phyloP scores from a whole-genome alignment of 2,113 vertebrate genomes.

The Holacanthus passer region DNA sequence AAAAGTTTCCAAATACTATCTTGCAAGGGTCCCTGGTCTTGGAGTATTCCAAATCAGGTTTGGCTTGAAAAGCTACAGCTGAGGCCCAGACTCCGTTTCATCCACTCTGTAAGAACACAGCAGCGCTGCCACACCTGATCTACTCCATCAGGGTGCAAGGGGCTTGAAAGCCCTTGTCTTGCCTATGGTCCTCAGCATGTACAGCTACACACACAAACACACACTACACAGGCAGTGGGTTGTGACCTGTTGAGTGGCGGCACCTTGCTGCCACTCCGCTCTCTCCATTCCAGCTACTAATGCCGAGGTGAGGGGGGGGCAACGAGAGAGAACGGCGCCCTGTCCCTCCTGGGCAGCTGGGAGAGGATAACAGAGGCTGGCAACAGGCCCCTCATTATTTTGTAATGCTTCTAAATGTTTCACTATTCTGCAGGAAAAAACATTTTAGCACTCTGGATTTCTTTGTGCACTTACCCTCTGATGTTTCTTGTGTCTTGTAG shows the following conservation, averaged over 20 bases:
- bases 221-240: conserved; percentile 7
- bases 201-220: background rate
- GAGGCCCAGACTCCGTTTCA: background rate
- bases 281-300: background rate
- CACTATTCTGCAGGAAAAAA: background rate
- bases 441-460: background rate
- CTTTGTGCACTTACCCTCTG: background rate
- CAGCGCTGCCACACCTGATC: background rate
- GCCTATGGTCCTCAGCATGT: conserved; percentile 9
- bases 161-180: conserved; percentile 11
- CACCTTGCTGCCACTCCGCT: conserved; percentile 27
- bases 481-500: background rate
- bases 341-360: background rate
- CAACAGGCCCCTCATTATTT: conserved; percentile 19
- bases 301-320: conserved; percentile 28
- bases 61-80: background rate
- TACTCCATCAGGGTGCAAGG: background rate
- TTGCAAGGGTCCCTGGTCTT: background rate
- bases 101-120: background rate
- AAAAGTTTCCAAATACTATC: background rate
- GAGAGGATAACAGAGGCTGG: background rate
- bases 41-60: background rate
- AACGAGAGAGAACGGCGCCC: conserved; percentile 23
- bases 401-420: conserved; percentile 11
- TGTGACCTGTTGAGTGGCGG: conserved; percentile 36